phyloP scores from a whole-genome alignment of 2,888 invertebrate species.

The Pristionchus maxplancki region DNA sequence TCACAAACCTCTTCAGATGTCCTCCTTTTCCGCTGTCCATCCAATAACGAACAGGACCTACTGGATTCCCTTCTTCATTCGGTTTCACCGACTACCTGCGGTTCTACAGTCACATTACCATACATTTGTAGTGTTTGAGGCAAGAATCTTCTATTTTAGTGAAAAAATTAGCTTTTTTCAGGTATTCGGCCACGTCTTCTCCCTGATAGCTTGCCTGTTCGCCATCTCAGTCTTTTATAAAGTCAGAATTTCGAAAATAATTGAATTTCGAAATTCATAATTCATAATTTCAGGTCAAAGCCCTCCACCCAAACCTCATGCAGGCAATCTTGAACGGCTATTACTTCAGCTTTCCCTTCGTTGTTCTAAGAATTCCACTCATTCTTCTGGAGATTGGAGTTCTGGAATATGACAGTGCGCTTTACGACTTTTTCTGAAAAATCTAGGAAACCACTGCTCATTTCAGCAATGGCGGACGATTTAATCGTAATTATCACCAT shows the following conservation, averaged over 20 bases:
- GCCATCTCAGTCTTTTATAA: background rate
- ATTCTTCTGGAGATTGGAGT: background rate
- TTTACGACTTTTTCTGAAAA: background rate
- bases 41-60: background rate
- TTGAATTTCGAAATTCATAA: background rate
- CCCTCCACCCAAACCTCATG: background rate
- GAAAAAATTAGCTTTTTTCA: background rate
- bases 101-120: background rate
- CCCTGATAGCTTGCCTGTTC: background rate
- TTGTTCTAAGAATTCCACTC: background rate
- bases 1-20: no score
- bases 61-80: conserved; percentile 39
- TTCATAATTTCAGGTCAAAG: background rate
- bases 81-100: conserved; percentile 1
- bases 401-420: background rate
- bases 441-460: background rate
- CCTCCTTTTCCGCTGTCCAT: background rate
- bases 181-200: background rate
- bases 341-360: background rate
- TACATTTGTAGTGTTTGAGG: background rate
- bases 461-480: background rate
- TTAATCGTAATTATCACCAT: background rate
- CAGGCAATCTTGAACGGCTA: background rate
- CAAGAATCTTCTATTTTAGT: background rate
- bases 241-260: background rate